Conservation (phyloP, 2,888 invertebrate genomes). For the Drosophila meridionalis region DNA sequence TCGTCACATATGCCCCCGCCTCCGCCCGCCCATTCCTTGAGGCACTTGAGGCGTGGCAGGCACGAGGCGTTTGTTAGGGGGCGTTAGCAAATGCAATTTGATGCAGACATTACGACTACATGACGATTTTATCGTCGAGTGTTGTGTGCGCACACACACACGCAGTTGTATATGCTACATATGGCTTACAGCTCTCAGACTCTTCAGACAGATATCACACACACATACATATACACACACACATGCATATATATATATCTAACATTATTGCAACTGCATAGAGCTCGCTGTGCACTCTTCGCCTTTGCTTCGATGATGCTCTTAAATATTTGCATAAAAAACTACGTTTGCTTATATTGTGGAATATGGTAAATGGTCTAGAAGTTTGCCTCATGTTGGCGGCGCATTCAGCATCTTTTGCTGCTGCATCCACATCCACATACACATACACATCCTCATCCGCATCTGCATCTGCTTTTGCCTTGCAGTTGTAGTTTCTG, state of each 20-base stretch:
- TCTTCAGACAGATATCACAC: constrained; percentile 44
- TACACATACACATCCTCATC: background rate
- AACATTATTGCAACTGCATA: constrained; percentile 53
- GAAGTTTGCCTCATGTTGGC: constrained; percentile 62
- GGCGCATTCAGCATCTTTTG: constrained; percentile 18
- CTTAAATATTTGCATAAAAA: constrained; percentile 79
- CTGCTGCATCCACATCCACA: constrained; percentile 1
- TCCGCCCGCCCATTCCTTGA: background rate
- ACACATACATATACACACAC: background rate
- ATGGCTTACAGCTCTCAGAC: constrained; percentile 62
- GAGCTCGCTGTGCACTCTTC: constrained; percentile 44
- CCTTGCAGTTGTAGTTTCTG: constrained; percentile 44
- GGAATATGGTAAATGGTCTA: constrained; percentile 80
- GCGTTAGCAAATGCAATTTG: constrained; percentile 75
- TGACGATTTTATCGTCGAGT: constrained; percentile 81
- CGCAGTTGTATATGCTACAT: constrained; percentile 48
- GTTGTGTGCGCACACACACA: constrained; percentile 52
- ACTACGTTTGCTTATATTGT: constrained; percentile 71
- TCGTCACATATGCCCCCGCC: constrained; percentile 49
- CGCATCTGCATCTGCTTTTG: constrained; percentile 11
- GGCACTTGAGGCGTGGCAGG: constrained; percentile 49
- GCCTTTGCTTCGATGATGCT: constrained; percentile 80
- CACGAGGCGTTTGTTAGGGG: constrained; percentile 18
- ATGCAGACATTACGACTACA: constrained; percentile 81
- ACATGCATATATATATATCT: constrained; percentile 1